phyloP scores from a whole-genome alignment of 2,797 vertebrate genomes.

The Halcyon badia region DNA sequence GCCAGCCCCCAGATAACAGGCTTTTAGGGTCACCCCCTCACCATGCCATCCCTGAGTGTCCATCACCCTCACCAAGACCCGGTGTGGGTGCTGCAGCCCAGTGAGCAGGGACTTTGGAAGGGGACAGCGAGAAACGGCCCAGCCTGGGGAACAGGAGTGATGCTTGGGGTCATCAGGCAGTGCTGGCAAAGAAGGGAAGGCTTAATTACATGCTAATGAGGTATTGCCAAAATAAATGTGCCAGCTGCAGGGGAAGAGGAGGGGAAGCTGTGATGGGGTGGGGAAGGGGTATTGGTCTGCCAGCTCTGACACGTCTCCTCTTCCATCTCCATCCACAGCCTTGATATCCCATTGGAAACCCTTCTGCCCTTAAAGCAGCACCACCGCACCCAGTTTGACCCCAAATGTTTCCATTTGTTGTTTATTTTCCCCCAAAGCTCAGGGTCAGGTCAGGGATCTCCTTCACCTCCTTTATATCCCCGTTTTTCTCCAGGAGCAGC shows the following conservation, averaged over 20 bases:
- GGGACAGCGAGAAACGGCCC: not conserved
- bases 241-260: not conserved
- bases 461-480: not conserved
- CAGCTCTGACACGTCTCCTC: not conserved
- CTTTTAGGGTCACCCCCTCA: not conserved
- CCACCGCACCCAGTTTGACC: not conserved
- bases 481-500: not conserved
- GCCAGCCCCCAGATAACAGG: not conserved
- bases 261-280: not conserved
- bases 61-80: rapidly evolving
- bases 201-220: not conserved
- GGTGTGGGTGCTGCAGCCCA: rapidly evolving
- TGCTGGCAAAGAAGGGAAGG: not conserved
- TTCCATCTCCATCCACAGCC: not conserved
- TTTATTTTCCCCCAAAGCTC: rapidly evolving
- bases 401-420: not conserved
- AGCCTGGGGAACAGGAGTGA: rapidly evolving
- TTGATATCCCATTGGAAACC: not conserved
- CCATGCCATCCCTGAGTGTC: rapidly evolving
- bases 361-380: not conserved
- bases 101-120: not conserved
- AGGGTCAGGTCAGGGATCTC: not conserved
- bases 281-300: not conserved
- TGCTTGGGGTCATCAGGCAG: not conserved
- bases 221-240: slow-evolving; percentile 5